Conservation (phyloP, 2,113 vertebrate genomes). For the Xyliphius kryptos region DNA sequence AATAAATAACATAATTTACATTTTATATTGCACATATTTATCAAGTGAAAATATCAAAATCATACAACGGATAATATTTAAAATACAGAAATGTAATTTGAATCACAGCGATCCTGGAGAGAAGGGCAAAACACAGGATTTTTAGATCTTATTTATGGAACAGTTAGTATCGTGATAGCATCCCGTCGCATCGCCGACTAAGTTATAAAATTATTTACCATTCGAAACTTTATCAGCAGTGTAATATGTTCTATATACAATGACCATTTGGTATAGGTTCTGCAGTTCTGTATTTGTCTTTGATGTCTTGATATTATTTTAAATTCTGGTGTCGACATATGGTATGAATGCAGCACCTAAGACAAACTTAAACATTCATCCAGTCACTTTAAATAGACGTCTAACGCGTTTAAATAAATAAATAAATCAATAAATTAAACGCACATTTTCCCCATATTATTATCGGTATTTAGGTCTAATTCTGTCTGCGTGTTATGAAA, state of each 20-base stretch:
- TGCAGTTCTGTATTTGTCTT: slow-evolving; percentile 20
- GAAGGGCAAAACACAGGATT: slow-evolving; percentile 76
- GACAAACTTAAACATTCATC: slow-evolving; percentile 58
- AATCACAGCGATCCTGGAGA: slow-evolving; percentile 87
- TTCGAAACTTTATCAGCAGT: slow-evolving; percentile 38
- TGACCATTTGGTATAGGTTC: slow-evolving; percentile 43
- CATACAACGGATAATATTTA: slow-evolving; percentile 96
- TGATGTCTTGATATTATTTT: slow-evolving; percentile 13
- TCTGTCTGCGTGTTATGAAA: slow-evolving; percentile 49
- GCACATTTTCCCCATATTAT: slow-evolving; percentile 41
- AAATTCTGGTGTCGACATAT: slow-evolving; percentile 1
- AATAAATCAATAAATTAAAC: slow-evolving; percentile 34
- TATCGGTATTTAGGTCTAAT: slow-evolving; percentile 50
- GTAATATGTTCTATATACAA: slow-evolving; percentile 49
- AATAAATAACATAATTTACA: slow-evolving; percentile 99
- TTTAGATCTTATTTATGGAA: slow-evolving; percentile 73
- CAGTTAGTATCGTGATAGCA: slow-evolving; percentile 71
- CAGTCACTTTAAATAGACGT: slow-evolving; percentile 52
- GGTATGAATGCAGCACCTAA: slow-evolving; percentile 27
- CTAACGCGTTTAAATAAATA: slow-evolving; percentile 16
- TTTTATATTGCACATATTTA: slow-evolving; percentile 98
- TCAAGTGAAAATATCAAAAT: slow-evolving; percentile 97
- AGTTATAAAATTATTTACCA: slow-evolving; percentile 55
- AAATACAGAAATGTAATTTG: slow-evolving; percentile 94
- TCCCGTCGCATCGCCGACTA: slow-evolving; percentile 65